Conservation (phyloP, 2,113 vertebrate species). For the Leucoraja erinaceus region DNA sequence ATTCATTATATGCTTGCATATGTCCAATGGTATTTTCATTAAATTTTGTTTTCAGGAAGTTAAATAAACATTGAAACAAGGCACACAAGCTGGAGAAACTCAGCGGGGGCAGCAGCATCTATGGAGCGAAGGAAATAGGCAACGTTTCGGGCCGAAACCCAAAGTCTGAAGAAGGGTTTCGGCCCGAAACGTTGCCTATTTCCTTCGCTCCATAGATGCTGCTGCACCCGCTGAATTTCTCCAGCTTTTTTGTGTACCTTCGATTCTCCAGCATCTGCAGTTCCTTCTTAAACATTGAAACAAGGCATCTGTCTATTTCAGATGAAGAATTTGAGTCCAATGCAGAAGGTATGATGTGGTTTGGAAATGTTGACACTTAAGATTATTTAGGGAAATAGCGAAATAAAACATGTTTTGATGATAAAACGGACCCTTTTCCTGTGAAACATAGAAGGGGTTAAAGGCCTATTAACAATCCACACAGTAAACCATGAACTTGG, state of each 20-base stretch:
- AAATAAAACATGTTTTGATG: neutral
- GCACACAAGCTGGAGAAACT: no score
- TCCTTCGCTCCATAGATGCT: no score
- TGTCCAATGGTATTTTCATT: neutral
- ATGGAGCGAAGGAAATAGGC: no score
- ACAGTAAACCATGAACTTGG: constrained; percentile 21
- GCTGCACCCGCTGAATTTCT: no score
- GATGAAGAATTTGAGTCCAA: neutral
- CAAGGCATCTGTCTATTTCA: neutral
- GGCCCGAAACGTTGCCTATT: no score
- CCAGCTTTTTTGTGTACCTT: no score
- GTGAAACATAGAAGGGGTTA: neutral
- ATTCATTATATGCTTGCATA: neutral
- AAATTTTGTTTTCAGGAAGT: neutral
- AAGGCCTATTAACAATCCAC: neutral
- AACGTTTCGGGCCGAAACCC: no score
- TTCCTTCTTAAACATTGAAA: neutral
- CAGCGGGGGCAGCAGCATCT: no score
- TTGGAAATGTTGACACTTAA: constrained; percentile 1
- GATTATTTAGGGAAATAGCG: constrained; percentile 2
- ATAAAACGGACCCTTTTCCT: constrained; percentile 11
- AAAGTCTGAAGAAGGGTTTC: no score
- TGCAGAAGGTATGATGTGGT: neutral
- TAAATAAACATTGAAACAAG: neutral
- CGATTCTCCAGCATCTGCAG: no score